Base-by-base conservation (phyloP, 2,113 vertebrate species). In the Lethenteron camtschaticum region DNA sequence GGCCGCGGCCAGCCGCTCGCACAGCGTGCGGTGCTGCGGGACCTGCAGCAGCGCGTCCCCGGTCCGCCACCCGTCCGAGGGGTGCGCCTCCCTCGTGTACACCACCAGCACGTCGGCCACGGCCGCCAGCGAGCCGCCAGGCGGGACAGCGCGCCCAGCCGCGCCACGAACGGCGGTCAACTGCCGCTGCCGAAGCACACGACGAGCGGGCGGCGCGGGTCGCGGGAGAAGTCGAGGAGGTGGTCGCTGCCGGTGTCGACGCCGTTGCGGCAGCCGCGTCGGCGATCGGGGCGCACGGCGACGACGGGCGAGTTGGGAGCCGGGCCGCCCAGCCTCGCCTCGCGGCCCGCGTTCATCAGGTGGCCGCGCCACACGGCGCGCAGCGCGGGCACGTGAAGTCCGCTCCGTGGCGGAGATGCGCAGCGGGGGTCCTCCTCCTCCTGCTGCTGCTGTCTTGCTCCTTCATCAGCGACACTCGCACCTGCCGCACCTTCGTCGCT, bases 131-230 rank as follows among this genome's bases (percentile, higher is more conserved):
- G 87, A 76, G 83, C 77, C 70, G 85, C 89, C 76, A 97, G 83
- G 79, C 89, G 86, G 78, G 83, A 85, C 79, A 94, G 96, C 75
- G 94, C 87, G 74, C 86, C 78, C 82, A 99, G 83, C 68, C 94
- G 94, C 80, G 87, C 91, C 92, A 96, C 96, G 81, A 99, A 99
- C 20, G 94, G 94, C 57, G 94, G 94, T 99, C 94, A 99, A 84
- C 90, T 96, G 83, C 90, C 96, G 83, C 94, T 99, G 74, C 94
- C 92, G 75, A 99, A 96, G 80, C 95, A 96, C 56, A 99, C 83
- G 73, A 99, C 83, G 74, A 99, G 86, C 41, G 92, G 94, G 78
- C 94, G 81, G 74, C 77, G 78, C 63, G 63, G 63, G 70, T 85
- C 88, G 56, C 82, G 84, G 71, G 84, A 85, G 73, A 84, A 94